Percentiles rank a stretch among this genome's conserved stretches.
These are phyloP conservation scores for Drosophila limbata DNA, from an alignment of 2,888 invertebrate genomes.

Conservation along the genomic window DNA sequence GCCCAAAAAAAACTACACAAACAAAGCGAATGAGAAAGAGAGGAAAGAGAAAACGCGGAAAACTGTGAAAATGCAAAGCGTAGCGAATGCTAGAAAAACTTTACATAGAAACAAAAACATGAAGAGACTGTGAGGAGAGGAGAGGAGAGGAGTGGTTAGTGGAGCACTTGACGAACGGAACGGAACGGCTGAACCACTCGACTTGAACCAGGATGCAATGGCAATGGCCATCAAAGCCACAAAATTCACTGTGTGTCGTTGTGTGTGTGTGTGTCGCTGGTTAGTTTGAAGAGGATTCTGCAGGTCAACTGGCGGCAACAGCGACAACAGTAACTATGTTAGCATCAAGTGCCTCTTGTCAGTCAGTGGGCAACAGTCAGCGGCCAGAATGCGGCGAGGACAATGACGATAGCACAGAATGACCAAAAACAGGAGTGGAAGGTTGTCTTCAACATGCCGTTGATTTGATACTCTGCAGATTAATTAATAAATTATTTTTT, in stretches of 20 bases:
- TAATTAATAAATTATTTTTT: too few relatives aligned
- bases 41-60: constrained; percentile 14
- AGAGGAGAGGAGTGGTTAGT: constrained; percentile 4
- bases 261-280: constrained; percentile 42
- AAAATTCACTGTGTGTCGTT: constrained; percentile 27
- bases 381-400: constrained; percentile 36
- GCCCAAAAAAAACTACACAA: constrained; percentile 41
- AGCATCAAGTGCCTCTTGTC: constrained; percentile 66
- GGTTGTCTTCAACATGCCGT: background rate
- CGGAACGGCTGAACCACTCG: constrained; percentile 57
- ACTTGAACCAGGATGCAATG: constrained; percentile 60
- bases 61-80: constrained; percentile 31
- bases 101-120: constrained; percentile 60
- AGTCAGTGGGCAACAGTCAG: constrained; percentile 31
- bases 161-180: constrained; percentile 62
- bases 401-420: constrained; percentile 2
- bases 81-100: constrained; percentile 48
- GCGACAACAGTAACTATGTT: constrained; percentile 61
- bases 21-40: background rate
- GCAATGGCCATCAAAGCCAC: constrained; percentile 59
- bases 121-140: constrained; percentile 1
- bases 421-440: constrained; percentile 1
- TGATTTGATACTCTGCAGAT: background rate
- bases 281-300: constrained; percentile 54
- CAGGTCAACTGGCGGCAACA: constrained; percentile 51